Conservation (phyloP, 1,140 invertebrate genomes). For the Agrilus planipennis region DNA sequence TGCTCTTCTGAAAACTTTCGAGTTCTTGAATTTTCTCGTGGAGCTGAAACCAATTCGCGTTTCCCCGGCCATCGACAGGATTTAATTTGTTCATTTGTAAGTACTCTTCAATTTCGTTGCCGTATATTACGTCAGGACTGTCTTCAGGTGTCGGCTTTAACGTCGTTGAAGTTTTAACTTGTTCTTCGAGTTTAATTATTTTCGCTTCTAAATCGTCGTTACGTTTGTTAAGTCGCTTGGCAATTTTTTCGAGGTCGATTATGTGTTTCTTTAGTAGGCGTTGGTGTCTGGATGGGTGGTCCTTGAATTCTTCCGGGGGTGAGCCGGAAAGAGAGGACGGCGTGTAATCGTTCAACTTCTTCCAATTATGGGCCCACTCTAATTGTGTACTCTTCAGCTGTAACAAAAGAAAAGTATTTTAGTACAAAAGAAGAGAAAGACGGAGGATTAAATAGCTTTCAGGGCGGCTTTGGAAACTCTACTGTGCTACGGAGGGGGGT, state of each 20-base stretch:
- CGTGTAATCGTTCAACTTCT: conserved; percentile 21
- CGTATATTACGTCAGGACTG: conserved; percentile 18
- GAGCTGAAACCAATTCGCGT: conserved; percentile 11
- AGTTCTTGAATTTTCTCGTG: conserved; percentile 31
- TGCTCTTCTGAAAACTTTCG: conserved; percentile 40
- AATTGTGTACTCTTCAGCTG: conserved; percentile 30
- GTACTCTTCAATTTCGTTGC: conserved; percentile 26
- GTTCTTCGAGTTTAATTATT: conserved; percentile 22
- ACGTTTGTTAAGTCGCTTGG: conserved; percentile 21
- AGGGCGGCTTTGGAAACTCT: too few species aligned
- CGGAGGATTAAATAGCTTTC: too few species aligned
- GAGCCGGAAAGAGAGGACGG: conserved; percentile 7
- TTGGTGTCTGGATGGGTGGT: conserved; percentile 36
- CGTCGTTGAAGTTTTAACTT: conserved; percentile 24
- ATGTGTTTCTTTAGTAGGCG: conserved; percentile 35
- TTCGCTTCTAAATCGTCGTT: conserved; percentile 21
- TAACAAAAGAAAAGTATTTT: conserved; percentile 14
- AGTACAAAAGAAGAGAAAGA: too few species aligned
- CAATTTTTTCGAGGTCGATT: conserved; percentile 25
- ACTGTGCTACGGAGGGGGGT: too few species aligned
- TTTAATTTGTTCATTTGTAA: conserved; percentile 20
- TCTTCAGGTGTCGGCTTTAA: conserved; percentile 10
- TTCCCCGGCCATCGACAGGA: conserved; percentile 12
- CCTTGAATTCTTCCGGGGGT: conserved; percentile 11
- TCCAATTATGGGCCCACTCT: conserved; percentile 31